Evolutionary conservation across 2,888 invertebrate species (phyloP), one percentile per base, ranked within the genome.

Genomic region (Stramonita haemastoma): DNA sequence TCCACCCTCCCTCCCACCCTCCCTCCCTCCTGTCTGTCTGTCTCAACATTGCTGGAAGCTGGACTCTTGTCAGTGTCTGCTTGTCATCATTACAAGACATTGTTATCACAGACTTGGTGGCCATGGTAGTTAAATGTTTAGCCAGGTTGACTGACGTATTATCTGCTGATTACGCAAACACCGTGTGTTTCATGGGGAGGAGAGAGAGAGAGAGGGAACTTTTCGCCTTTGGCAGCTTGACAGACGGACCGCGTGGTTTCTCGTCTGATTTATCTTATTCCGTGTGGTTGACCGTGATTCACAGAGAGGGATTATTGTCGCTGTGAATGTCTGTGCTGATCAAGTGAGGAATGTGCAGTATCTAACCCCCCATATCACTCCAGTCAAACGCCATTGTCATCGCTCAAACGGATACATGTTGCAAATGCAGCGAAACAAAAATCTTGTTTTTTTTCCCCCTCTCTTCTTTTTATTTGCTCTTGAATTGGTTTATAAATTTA

Each of bases 161-260:
- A 46, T 57, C 46, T 85, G 85, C 85, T 85, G 85, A 85, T 85
- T 85, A 85, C 85, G 85, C 85, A 85, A 83, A 85, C 57, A 57
- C 85, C 85, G 13, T 29, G 29, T 85, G 85, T 57, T n/a, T 57
- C 15, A n/a, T 46, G 57, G 85, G 85, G 57, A 85, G 17, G 29
- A 85, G 56, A 46, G 46, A 46, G 46, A 46, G n/a, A n/a, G n/a
- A n/a, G n/a, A n/a, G n/a, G 46, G 46, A 46, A 85, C 57, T 85
- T 15, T 29, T 29, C 22, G 46, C 57, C 85, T 56, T n/a, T 36
- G 85, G 85, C 85, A 85, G 85, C 85, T 57, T 57, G 85, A 57
- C 57, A 57, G 85, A 29, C n/a, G 85, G 85, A 85, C 56, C 8
- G 85, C 29, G 2, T 79, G 17, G 17, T 29, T 57, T 26, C n/a